These are phyloP conservation scores for Dinoponera quadriceps DNA, from an alignment of 1,140 invertebrate genomes.

Conservation along the genomic window DNA sequence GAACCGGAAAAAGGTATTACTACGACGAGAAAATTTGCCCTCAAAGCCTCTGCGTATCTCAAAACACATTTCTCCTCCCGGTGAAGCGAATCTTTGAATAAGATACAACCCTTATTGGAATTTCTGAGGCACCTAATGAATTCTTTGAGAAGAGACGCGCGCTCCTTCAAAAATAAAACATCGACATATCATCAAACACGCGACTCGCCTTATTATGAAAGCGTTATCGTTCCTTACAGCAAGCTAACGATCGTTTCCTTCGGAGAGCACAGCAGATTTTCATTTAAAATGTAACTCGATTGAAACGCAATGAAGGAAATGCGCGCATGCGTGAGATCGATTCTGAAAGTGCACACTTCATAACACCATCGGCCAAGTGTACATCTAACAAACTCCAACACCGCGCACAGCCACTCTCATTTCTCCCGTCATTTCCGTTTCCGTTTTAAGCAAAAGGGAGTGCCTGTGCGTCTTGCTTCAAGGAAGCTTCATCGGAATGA, in stretches of 20 bases:
- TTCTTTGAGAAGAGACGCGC: not conserved
- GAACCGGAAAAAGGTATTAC: slow-evolving; percentile 45
- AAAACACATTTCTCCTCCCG: slow-evolving; percentile 14
- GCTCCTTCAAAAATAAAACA: not conserved
- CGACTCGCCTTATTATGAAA: not conserved
- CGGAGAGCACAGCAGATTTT: no score
- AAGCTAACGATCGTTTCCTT: not conserved
- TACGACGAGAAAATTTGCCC: slow-evolving; percentile 19
- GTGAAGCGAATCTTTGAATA: slow-evolving; percentile 20
- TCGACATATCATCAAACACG: not conserved
- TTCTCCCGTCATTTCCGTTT: not conserved
- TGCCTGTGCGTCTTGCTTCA: not conserved
- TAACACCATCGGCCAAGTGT: no score
- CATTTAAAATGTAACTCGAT: not conserved
- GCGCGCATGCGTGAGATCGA: not conserved
- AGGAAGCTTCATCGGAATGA: not conserved
- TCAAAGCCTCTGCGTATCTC: slow-evolving; percentile 11
- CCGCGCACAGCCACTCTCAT: not conserved
- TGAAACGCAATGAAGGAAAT: not conserved
- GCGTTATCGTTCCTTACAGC: not conserved
- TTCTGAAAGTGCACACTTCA: not conserved
- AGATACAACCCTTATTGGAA: slow-evolving; percentile 7
- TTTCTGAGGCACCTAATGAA: slow-evolving; percentile 3
- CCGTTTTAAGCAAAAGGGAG: not conserved
- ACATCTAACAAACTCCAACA: no score